A percentile compares a stretch with the other conserved stretches of the same genome.
Conservation (phyloP, 2,888 invertebrate species). For the Sphaerophoria rueppellii region DNA sequence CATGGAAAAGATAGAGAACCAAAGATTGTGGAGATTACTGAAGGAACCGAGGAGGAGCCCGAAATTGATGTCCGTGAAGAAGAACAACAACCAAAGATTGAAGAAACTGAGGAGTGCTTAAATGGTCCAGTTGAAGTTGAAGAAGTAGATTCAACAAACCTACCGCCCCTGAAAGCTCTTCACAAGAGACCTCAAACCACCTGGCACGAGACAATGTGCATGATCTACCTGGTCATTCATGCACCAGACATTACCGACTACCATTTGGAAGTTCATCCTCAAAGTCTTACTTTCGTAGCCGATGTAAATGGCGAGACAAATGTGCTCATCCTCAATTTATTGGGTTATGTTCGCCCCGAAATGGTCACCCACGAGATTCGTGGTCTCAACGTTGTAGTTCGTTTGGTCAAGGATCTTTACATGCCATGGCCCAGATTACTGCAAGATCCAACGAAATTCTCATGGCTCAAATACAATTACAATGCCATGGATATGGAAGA, state of each 20-base stretch:
- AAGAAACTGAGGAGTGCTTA: too few species aligned
- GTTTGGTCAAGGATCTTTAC: slow-evolving; percentile 75
- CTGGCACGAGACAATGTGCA: slow-evolving; percentile 77
- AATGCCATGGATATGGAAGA: slow-evolving; percentile 74
- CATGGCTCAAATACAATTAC: slow-evolving; percentile 76
- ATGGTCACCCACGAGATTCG: slow-evolving; percentile 76
- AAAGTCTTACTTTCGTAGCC: slow-evolving; percentile 72
- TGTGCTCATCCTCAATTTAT: slow-evolving; percentile 74
- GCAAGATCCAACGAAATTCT: slow-evolving; percentile 72
- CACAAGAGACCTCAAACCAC: slow-evolving; percentile 75
- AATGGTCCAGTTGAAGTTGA: not conserved
- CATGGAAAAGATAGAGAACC: not conserved
- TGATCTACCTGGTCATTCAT: slow-evolving; percentile 76
- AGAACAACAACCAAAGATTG: too few species aligned
- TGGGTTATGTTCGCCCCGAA: slow-evolving; percentile 75
- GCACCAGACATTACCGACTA: slow-evolving; percentile 77
- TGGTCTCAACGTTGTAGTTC: slow-evolving; percentile 76
- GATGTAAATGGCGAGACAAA: slow-evolving; percentile 69
- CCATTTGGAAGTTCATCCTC: slow-evolving; percentile 74
- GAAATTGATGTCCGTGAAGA: too few species aligned
- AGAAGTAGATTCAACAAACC: not conserved
- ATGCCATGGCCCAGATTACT: slow-evolving; percentile 76
- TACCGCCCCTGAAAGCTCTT: slow-evolving; percentile 71
- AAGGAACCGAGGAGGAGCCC: not conserved
- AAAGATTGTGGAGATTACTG: not conserved